Evolutionary conservation across 2,113 vertebrate genomes (phyloP), one percentile per base, ranked within the genome.

Genomic region (Oxyruncus cristatus): DNA sequence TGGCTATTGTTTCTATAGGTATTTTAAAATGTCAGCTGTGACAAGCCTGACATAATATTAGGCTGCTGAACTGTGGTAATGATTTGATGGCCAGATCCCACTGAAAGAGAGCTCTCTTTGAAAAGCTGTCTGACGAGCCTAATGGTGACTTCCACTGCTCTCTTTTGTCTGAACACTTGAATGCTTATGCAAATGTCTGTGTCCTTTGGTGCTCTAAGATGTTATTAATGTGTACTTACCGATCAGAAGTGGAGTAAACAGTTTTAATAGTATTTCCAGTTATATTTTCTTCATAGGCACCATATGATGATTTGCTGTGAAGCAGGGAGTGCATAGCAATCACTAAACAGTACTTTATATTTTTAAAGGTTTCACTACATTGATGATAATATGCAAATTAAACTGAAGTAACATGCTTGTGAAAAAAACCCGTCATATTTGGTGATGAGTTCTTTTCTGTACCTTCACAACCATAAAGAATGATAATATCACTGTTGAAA

Each of bases 181-280:
- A 78, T 2, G 5, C 58, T 83, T 74, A 67, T 61, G 68, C 82
- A 95, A 96, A 93, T 71, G 68, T 39, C 81, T 59, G 27, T 72
- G 39, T 44, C 56, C 76, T 85, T 71, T 55, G 35, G 39, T 59
- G 33, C 19, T 42, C 24, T 59, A 22, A 5, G 2, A n/a, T 37
- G 85, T 63, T 72, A 79, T 39, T 85, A 3, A 63, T 23, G 72
- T 61, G 85, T 87, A 97, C 98, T 95, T 88, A 99, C 98, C 97
- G 96, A 89, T 99, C 98, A 83, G 97, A 98, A 89, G 98, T 98
- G 13, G 98, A 98, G 24, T 98, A 98, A 93, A 98, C 97, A n/a
- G 98, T 98, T 92, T 98, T 98, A 92, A 98, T 98, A 35, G 98
- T 97, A 96, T 97, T 98, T 96, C 98, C 97, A 92, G 97, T 79